Conservation (phyloP, 1,140 invertebrate genomes). For the Drosophila suzukii region DNA sequence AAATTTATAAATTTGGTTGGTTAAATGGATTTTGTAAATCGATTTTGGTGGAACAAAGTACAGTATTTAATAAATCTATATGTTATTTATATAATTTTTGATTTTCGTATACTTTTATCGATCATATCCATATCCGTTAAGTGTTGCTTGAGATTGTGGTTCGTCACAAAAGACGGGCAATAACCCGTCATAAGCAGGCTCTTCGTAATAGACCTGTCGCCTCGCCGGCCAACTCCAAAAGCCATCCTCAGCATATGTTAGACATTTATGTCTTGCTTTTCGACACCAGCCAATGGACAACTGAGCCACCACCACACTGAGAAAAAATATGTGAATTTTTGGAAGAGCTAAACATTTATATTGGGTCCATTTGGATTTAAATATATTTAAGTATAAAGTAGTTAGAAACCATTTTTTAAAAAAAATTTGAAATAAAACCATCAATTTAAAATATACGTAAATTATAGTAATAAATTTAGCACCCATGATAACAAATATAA, state of each 20-base stretch:
- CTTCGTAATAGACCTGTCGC: slow-evolving; percentile 55
- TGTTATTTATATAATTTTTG: background rate
- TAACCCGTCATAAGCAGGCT: slow-evolving; percentile 41
- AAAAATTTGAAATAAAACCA: no score
- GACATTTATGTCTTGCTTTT: slow-evolving; percentile 77
- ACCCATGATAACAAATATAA: no score
- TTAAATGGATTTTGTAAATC: no score
- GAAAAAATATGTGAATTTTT: background rate
- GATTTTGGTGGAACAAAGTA: no score
- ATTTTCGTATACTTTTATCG: background rate
- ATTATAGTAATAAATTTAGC: no score
- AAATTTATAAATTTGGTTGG: no score
- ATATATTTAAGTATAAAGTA: no score
- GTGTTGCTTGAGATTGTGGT: background rate
- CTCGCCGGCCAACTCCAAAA: slow-evolving; percentile 21
- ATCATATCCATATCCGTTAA: slow-evolving; percentile 6
- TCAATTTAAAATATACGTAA: no score
- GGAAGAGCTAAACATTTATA: no score
- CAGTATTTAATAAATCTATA: no score
- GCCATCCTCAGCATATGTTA: slow-evolving; percentile 58
- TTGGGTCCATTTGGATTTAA: no score
- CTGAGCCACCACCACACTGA: slow-evolving; percentile 8
- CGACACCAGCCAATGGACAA: slow-evolving; percentile 52
- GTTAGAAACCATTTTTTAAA: no score
- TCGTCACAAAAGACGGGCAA: slow-evolving; percentile 21